These are phyloP conservation scores for Platalea minor DNA, from an alignment of 2,797 vertebrate species.

Conservation along the genomic window DNA sequence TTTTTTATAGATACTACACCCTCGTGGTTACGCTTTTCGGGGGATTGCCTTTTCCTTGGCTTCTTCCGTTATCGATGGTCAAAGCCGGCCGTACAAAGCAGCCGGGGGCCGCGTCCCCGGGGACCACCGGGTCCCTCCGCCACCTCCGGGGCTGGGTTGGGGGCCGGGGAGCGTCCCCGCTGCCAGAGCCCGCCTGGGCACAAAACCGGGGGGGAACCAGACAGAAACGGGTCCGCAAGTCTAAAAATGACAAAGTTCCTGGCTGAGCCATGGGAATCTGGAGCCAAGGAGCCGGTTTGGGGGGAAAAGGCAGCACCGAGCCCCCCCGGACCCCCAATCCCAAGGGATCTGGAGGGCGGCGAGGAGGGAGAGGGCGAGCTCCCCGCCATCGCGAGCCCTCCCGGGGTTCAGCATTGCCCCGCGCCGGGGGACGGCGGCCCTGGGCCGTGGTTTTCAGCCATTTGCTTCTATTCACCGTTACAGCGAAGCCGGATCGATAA, in stretches of 20 bases:
- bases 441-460: accelerated
- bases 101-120: background rate
- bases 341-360: accelerated
- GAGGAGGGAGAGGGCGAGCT: background rate
- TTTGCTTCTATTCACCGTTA: background rate
- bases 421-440: background rate
- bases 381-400: accelerated
- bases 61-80: slow-evolving; percentile 22
- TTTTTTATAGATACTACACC: slow-evolving; percentile 44
- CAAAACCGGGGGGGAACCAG: accelerated
- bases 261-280: accelerated
- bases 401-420: background rate
- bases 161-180: background rate
- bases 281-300: background rate
- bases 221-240: background rate
- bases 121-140: background rate
- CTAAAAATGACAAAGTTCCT: background rate
- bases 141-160: background rate
- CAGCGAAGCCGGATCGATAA: background rate
- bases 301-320: accelerated
- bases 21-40: background rate
- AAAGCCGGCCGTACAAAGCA: slow-evolving; percentile 28
- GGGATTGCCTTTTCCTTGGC: background rate
- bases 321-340: background rate
- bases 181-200: accelerated